These are phyloP conservation scores for Amphipoea lucens DNA, from an alignment of 2,888 invertebrate species.

Conservation along the genomic window DNA sequence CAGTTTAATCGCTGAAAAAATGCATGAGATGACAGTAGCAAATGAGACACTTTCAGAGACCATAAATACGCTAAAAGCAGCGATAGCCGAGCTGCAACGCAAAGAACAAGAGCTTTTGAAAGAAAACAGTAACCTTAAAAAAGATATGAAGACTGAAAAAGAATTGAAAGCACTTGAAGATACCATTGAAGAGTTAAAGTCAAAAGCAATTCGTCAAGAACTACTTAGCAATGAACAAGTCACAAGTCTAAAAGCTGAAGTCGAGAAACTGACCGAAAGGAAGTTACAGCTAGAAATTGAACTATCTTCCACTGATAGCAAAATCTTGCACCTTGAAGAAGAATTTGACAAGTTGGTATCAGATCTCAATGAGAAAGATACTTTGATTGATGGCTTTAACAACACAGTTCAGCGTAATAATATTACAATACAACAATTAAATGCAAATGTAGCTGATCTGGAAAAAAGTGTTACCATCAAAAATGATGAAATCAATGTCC, in stretches of 20 bases:
- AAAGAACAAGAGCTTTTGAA: constrained; percentile 65
- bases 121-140: constrained; percentile 73
- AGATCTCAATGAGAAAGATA: constrained; percentile 84
- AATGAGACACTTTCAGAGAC: constrained; percentile 72
- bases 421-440: constrained; percentile 68
- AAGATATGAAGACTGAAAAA: constrained; percentile 60
- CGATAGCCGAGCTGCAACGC: constrained; percentile 66
- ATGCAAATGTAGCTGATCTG: constrained; percentile 73
- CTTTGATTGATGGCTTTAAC: constrained; percentile 80
- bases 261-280: constrained; percentile 71
- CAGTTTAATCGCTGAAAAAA: constrained; percentile 60
- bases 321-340: constrained; percentile 82
- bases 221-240: constrained; percentile 71
- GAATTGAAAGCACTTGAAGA: constrained; percentile 67
- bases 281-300: constrained; percentile 79
- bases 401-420: constrained; percentile 74
- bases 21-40: constrained; percentile 68
- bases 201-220: constrained; percentile 72
- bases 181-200: constrained; percentile 72
- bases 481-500: constrained; percentile 77
- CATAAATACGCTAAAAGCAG: constrained; percentile 66
- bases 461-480: constrained; percentile 74
- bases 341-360: constrained; percentile 81
- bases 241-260: constrained; percentile 75
- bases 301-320: constrained; percentile 76